These are phyloP conservation scores for Syrphus vitripennis DNA, from an alignment of 2,888 invertebrate species.

Conservation along the genomic window DNA sequence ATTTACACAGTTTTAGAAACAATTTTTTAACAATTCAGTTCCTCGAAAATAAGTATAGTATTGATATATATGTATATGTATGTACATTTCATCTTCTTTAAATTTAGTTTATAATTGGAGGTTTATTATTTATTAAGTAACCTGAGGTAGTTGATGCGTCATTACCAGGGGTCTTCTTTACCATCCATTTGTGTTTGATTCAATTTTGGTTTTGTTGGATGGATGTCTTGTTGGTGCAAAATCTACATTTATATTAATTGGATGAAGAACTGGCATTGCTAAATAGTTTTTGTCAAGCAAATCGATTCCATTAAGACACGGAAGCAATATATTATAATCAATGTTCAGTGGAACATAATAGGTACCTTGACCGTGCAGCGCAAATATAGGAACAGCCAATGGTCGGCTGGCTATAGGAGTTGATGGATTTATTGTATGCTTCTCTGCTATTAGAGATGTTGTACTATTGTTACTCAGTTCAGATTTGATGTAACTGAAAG, in stretches of 20 bases:
- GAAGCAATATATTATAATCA: slow-evolving; percentile 87
- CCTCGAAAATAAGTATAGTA: too few relatives aligned
- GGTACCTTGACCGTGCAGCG: slow-evolving; percentile 92
- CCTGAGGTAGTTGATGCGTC: neutral
- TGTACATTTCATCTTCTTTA: too few relatives aligned
- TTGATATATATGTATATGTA: too few relatives aligned
- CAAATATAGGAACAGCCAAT: slow-evolving; percentile 92
- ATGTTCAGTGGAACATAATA: slow-evolving; percentile 94
- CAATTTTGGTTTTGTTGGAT: slow-evolving; percentile 78
- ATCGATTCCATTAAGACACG: slow-evolving; percentile 85
- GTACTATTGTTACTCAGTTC: slow-evolving; percentile 70
- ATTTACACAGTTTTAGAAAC: too few relatives aligned
- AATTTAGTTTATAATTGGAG: neutral
- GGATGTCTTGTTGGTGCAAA: slow-evolving; percentile 81
- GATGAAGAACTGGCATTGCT: slow-evolving; percentile 86
- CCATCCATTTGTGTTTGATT: slow-evolving; percentile 80
- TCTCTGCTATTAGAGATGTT: slow-evolving; percentile 34
- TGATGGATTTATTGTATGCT: slow-evolving; percentile 65
- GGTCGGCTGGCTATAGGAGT: slow-evolving; percentile 72
- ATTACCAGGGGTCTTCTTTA: slow-evolving; percentile 66
- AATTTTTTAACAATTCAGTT: too few relatives aligned
- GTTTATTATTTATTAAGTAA: neutral
- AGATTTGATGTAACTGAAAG: slow-evolving; percentile 79
- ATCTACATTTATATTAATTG: slow-evolving; percentile 95
- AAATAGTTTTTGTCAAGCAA: slow-evolving; percentile 82